Evolutionary conservation across 2,113 vertebrate genomes (phyloP).

Genomic region (Oryzias celebensis): DNA sequence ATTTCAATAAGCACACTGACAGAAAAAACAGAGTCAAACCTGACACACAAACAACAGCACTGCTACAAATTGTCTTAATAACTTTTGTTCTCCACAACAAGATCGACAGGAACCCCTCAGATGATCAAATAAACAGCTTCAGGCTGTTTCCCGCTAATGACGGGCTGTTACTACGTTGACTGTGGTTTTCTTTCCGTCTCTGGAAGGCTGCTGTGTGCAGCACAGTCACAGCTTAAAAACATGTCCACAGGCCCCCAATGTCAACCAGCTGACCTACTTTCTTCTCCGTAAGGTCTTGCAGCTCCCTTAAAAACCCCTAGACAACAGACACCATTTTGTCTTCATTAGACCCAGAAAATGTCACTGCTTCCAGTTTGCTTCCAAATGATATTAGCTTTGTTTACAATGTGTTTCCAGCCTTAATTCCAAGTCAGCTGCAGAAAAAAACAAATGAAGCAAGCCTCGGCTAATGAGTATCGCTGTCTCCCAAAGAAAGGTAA

Average conservation of each 20-base stretch:
- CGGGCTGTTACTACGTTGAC: slow-evolving; percentile 60
- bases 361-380: slow-evolving; percentile 49
- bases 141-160: slow-evolving; percentile 66
- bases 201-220: slow-evolving; percentile 52
- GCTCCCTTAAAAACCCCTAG: slow-evolving; percentile 63
- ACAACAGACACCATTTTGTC: slow-evolving; percentile 75
- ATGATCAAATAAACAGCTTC: slow-evolving; percentile 69
- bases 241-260: slow-evolving; percentile 67
- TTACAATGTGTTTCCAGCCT: slow-evolving; percentile 49
- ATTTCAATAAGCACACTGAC: neutral
- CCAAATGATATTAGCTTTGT: slow-evolving; percentile 64
- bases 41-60: neutral
- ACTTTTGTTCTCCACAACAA: slow-evolving; percentile 24
- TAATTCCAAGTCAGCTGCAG: slow-evolving; percentile 57
- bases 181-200: slow-evolving; percentile 42
- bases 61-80: slow-evolving; percentile 28
- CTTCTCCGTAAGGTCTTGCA: slow-evolving; percentile 67
- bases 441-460: slow-evolving; percentile 60
- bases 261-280: slow-evolving; percentile 75
- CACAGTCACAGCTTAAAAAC: slow-evolving; percentile 51
- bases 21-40: slow-evolving; percentile 17
- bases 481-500: slow-evolving; percentile 21
- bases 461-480: slow-evolving; percentile 32
- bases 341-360: slow-evolving; percentile 74
- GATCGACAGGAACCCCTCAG: slow-evolving; percentile 61